These are phyloP conservation scores for Agonum fuliginosum DNA, from an alignment of 2,888 invertebrate genomes.

Conservation along the genomic window DNA sequence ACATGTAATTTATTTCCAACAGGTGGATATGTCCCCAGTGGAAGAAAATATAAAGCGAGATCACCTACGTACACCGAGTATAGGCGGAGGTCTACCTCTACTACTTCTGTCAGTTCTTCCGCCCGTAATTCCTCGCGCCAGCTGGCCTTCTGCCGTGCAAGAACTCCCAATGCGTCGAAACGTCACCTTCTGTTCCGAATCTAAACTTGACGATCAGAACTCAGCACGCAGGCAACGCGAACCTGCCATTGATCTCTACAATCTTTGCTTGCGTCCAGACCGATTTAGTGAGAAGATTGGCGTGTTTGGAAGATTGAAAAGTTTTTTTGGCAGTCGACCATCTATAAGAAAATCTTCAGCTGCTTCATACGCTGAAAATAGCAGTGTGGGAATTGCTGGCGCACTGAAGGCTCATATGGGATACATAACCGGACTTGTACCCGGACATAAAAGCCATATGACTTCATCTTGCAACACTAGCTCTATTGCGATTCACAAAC, in stretches of 20 bases:
- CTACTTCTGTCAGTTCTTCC: slow-evolving; percentile 83
- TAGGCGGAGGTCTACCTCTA: slow-evolving; percentile 82
- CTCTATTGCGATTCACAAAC: slow-evolving; percentile 61
- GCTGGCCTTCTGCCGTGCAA: slow-evolving; percentile 84
- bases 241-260: slow-evolving; percentile 78
- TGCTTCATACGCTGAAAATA: slow-evolving; percentile 55
- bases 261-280: slow-evolving; percentile 71
- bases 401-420: slow-evolving; percentile 84
- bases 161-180: slow-evolving; percentile 78
- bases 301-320: slow-evolving; percentile 66
- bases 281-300: slow-evolving; percentile 61
- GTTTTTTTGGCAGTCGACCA: slow-evolving; percentile 67
- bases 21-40: slow-evolving; percentile 62
- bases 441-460: slow-evolving; percentile 78
- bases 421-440: slow-evolving; percentile 82
- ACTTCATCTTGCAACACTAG: slow-evolving; percentile 78
- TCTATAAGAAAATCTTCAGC: slow-evolving; percentile 62
- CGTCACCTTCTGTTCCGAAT: slow-evolving; percentile 80
- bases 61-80: slow-evolving; percentile 77
- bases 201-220: slow-evolving; percentile 76
- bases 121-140: slow-evolving; percentile 84
- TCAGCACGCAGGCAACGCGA: slow-evolving; percentile 68
- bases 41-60: slow-evolving; percentile 62
- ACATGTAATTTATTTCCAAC: slow-evolving; percentile 43
- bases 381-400: slow-evolving; percentile 76